Evolutionary conservation across 2,888 invertebrate genomes (phyloP).

Genomic region (Melanostoma mellinum): DNA sequence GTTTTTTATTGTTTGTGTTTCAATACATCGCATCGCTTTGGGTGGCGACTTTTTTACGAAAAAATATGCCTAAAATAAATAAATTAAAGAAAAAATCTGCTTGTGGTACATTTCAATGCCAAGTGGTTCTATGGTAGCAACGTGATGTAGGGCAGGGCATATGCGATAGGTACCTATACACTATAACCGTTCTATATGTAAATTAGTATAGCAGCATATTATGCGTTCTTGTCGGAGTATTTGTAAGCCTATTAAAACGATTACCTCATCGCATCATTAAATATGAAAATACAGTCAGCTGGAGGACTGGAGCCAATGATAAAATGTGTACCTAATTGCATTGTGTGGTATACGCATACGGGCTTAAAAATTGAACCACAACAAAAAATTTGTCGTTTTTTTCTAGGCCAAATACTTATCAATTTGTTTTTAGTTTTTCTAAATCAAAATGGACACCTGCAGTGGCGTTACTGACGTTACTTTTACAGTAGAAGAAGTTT

Average conservation of each 20-base stretch:
- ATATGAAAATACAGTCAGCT: slow-evolving; percentile 54
- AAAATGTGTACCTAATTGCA: slow-evolving; percentile 39
- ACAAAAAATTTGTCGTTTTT: too few species aligned
- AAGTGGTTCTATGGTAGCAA: slow-evolving; percentile 39
- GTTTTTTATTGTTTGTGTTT: slow-evolving; percentile 30
- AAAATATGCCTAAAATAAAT: background rate
- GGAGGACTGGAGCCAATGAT: slow-evolving; percentile 38
- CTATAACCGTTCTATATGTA: slow-evolving; percentile 21
- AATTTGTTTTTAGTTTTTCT: too few species aligned
- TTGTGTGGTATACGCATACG: slow-evolving; percentile 49
- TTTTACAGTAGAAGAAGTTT: too few species aligned
- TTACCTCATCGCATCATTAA: slow-evolving; percentile 71
- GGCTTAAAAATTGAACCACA: too few species aligned
- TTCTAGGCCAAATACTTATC: too few species aligned
- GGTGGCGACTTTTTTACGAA: slow-evolving; percentile 1
- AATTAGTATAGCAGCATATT: slow-evolving; percentile 36
- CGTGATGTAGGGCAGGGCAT: slow-evolving; percentile 53
- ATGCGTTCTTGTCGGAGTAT: slow-evolving; percentile 43
- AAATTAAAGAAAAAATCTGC: slow-evolving; percentile 33
- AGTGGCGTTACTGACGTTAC: too few species aligned
- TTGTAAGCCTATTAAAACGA: slow-evolving; percentile 62
- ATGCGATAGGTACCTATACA: background rate
- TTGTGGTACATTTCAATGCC: slow-evolving; percentile 59
- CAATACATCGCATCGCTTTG: slow-evolving; percentile 39
- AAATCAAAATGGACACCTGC: too few species aligned